These are phyloP conservation scores for Vanessa tameamea DNA, from an alignment of 1,140 invertebrate genomes.

Conservation along the genomic window DNA sequence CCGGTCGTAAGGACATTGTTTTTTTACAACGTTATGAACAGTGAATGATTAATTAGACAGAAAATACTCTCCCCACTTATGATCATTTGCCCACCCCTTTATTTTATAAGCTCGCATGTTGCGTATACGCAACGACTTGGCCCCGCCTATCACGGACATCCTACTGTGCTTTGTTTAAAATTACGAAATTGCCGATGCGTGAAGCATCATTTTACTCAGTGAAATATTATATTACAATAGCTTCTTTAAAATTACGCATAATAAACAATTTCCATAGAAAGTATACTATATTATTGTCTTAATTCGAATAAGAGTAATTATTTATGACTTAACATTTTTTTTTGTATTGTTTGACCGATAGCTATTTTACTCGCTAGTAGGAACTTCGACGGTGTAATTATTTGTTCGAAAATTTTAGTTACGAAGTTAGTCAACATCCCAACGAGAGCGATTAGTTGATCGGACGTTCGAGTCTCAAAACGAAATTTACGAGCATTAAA, in stretches of 20 bases:
- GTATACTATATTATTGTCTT: neutral
- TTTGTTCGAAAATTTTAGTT: conserved; percentile 52
- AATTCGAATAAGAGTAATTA: neutral
- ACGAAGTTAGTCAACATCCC: conserved; percentile 55
- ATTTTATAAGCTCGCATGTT: conserved; percentile 40
- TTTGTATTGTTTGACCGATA: neutral
- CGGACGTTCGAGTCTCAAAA: conserved; percentile 57
- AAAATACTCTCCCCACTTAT: conserved; percentile 46
- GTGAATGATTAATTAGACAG: conserved; percentile 44
- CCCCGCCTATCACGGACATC: conserved; percentile 61
- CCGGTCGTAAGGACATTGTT: conserved; percentile 29
- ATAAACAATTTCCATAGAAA: conserved; percentile 3
- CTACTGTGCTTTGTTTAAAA: conserved; percentile 64
- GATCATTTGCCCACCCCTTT: conserved; percentile 48
- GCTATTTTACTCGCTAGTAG: neutral
- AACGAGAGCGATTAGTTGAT: conserved; percentile 67
- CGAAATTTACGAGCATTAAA: conserved; percentile 77
- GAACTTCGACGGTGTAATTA: conserved; percentile 34
- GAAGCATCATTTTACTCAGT: conserved; percentile 34
- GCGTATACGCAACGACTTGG: conserved; percentile 51
- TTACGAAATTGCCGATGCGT: conserved; percentile 54
- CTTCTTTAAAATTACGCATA: conserved; percentile 25
- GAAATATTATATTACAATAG: conserved; percentile 18
- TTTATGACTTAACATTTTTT: neutral
- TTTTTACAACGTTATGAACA: conserved; percentile 31